Evolutionary conservation across 2,797 vertebrate genomes (phyloP), one percentile per base, ranked within the genome.

Genomic region (Eleutherodactylus coqui): DNA sequence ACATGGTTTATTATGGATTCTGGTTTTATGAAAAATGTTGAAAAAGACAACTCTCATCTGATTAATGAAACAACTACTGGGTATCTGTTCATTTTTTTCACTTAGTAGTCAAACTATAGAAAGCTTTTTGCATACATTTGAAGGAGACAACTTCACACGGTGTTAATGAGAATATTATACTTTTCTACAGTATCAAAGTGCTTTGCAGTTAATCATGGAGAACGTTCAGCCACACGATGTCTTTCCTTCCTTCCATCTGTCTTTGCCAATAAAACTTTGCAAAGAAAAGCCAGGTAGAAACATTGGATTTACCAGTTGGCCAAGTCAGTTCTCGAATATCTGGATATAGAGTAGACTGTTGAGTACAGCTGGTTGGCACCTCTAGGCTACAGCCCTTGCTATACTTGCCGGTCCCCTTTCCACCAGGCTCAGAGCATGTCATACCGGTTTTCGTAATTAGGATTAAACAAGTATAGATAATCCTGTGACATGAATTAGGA

Each of bases 111-210:
- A 83, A 24, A 55, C 49, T 73, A 58, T 41, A 75, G 51, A 83
- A 43, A 43, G 69, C 69, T 83, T 21, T 36, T 73, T 55, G 67
- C 81, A 77, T 83, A 78, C 75, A 87, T 76, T 76, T 58, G 4
- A 75, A 45, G 47, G 47, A 82, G 27, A 53, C 72, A 79, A 72
- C 69, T 76, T 87, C 82, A 83, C 69, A 73, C 67, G 34, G 69
- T 75, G 58, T 83, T 79, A 34, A 36, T 78, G 55, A 73, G 38
- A 72, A 81, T 80, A 85, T 73, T 84, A 84, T 82, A 87, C 83
- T 85, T 69, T 67, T 75, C 76, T 76, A 64, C 67, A 75, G 41
- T 87, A 55, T 84, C 77, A 87, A 87, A 87, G 86, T 87, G 86
- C 86, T 87, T 84, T 87, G 77, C 45, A 79, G 51, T 75, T 75